Percentiles rank a stretch among this genome's conserved stretches.
Evolutionary conservation across 2,113 vertebrate species (phyloP).

Genomic region (Bostrychus sinensis): DNA sequence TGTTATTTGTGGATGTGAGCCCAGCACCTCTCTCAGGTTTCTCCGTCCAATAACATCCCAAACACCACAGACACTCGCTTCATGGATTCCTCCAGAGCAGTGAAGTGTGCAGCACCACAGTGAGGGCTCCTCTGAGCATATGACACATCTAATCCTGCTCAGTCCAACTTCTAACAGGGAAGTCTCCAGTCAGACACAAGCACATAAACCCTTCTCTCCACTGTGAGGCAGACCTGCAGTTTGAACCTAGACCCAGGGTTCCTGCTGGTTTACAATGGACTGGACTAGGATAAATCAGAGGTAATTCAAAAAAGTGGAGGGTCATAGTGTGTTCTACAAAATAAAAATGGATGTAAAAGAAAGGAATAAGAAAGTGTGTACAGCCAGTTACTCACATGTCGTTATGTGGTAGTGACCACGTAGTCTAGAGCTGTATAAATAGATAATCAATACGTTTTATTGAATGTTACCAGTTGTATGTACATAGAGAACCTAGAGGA

Average conservation of each 20-base stretch:
- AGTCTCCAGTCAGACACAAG: slow-evolving; percentile 58
- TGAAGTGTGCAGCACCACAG: slow-evolving; percentile 64
- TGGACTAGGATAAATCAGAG: slow-evolving; percentile 31
- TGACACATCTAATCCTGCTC: slow-evolving; percentile 67
- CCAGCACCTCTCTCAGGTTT: slow-evolving; percentile 56
- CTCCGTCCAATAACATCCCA: slow-evolving; percentile 60
- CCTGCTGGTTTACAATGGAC: background rate
- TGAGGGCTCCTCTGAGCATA: slow-evolving; percentile 59
- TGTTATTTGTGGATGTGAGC: slow-evolving; percentile 62
- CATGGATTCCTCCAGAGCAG: slow-evolving; percentile 64
- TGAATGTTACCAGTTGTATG: slow-evolving; percentile 28
- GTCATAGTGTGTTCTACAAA: slow-evolving; percentile 23
- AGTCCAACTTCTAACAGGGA: slow-evolving; percentile 43
- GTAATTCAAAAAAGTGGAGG: slow-evolving; percentile 38
- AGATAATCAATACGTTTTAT: slow-evolving; percentile 16
- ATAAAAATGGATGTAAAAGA: too few relatives aligned
- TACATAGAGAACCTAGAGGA: slow-evolving; percentile 1
- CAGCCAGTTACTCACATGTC: background rate
- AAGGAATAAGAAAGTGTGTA: too few relatives aligned
- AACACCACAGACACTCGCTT: slow-evolving; percentile 52
- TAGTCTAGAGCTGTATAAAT: slow-evolving; percentile 8
- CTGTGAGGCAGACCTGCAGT: slow-evolving; percentile 47
- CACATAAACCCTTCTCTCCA: slow-evolving; percentile 56
- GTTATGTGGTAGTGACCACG: background rate
- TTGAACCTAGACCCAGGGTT: slow-evolving; percentile 43